Evolutionary conservation across 2,797 vertebrate species (phyloP).

Genomic region (Pangasius djambal): DNA sequence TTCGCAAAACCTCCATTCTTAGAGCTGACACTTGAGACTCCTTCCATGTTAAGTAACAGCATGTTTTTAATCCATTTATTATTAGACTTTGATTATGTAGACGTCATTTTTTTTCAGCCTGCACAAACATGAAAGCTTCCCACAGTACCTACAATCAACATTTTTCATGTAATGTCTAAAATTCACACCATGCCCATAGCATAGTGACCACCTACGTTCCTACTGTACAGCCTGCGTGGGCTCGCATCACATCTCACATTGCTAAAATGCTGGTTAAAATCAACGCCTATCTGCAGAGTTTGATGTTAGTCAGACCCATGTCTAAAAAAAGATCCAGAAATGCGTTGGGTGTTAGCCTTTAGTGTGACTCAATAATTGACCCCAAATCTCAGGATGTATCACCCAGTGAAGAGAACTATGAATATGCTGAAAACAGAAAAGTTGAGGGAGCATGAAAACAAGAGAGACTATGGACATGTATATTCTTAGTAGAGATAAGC

Average conservation of each 20-base stretch:
- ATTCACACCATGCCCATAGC: background rate
- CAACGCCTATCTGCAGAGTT: background rate
- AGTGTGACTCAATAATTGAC: background rate
- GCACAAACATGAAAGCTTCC: background rate
- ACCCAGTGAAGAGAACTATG: background rate
- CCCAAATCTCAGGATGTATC: too few species aligned
- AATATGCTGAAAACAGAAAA: background rate
- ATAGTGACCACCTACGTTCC: background rate
- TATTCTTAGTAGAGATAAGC: background rate
- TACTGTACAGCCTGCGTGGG: background rate
- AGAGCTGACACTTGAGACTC: background rate
- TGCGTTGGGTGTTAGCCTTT: background rate
- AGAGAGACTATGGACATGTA: background rate
- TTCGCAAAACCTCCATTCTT: background rate
- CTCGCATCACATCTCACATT: background rate
- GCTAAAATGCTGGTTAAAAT: background rate
- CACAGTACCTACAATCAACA: background rate
- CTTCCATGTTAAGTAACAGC: background rate
- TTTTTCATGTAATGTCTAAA: background rate
- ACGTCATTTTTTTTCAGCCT: background rate
- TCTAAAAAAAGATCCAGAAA: background rate
- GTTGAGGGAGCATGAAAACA: background rate
- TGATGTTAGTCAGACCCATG: background rate
- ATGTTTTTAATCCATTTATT: background rate
- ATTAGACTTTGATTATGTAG: background rate